A percentile compares a stretch with the other conserved stretches of the same genome.
Conservation (phyloP, 2,113 vertebrate genomes). For the Pagrus major region DNA sequence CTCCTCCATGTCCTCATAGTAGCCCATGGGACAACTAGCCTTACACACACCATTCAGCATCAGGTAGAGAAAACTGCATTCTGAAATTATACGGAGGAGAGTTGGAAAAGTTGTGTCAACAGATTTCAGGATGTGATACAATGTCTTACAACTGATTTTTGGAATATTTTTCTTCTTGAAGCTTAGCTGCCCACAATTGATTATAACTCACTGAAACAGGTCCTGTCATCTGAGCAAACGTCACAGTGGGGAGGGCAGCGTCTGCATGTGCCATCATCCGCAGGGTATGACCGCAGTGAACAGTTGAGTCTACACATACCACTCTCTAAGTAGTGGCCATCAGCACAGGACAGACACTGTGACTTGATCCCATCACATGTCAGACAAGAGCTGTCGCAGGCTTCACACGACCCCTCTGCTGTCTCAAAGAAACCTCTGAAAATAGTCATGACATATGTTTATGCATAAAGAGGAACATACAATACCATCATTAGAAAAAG, state of each 20-base stretch:
- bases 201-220: slow-evolving; percentile 80
- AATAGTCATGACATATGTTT: not conserved
- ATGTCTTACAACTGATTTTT: not conserved
- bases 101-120: not conserved
- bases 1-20: slow-evolving; percentile 86
- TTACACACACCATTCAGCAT: slow-evolving; percentile 84
- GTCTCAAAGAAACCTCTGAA: slow-evolving; percentile 84
- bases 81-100: slow-evolving; percentile 59
- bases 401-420: slow-evolving; percentile 73
- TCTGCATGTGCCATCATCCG: slow-evolving; percentile 81
- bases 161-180: not conserved
- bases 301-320: slow-evolving; percentile 81
- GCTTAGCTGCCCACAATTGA: not conserved
- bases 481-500: not conserved
- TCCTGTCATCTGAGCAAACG: slow-evolving; percentile 76
- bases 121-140: not conserved
- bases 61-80: slow-evolving; percentile 87
- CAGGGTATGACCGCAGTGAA: slow-evolving; percentile 75
- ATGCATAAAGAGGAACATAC: not conserved
- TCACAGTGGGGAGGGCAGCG: slow-evolving; percentile 84
- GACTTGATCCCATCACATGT: slow-evolving; percentile 82
- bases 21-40: slow-evolving; percentile 84
- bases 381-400: slow-evolving; percentile 81
- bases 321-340: slow-evolving; percentile 79
- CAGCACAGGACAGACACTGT: slow-evolving; percentile 83